Conservation (phyloP, 1,140 invertebrate genomes). For the Alviniconcha marisindica region DNA sequence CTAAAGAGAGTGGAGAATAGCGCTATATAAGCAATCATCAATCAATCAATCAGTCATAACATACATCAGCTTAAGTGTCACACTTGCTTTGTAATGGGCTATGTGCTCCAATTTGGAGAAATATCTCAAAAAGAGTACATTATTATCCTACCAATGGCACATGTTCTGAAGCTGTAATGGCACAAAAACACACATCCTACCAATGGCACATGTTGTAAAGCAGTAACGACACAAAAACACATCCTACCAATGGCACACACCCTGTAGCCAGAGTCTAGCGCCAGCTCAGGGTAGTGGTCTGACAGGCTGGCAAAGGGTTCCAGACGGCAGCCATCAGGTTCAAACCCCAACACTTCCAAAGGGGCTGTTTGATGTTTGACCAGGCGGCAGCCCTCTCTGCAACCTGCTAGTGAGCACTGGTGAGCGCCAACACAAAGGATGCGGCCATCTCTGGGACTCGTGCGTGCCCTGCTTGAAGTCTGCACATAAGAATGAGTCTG, state of each 20-base stretch:
- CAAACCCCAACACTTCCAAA: constrained; percentile 2
- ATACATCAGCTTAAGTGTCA: too few relatives aligned
- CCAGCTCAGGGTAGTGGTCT: constrained; percentile 5
- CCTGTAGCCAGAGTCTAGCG: constrained; percentile 33
- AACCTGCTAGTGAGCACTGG: not conserved
- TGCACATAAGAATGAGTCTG: not conserved
- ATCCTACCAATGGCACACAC: constrained; percentile 36
- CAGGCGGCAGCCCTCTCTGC: not conserved
- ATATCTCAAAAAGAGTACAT: too few relatives aligned
- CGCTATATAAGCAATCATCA: too few relatives aligned
- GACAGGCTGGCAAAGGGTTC: not conserved
- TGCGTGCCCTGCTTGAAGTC: not conserved
- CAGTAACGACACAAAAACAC: too few relatives aligned
- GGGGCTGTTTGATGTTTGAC: not conserved
- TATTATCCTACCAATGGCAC: too few relatives aligned
- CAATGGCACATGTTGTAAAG: too few relatives aligned
- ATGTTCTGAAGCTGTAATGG: too few relatives aligned
- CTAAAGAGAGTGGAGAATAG: too few relatives aligned
- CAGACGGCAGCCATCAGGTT: constrained; percentile 1
- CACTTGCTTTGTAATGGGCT: too few relatives aligned
- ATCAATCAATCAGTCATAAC: too few relatives aligned
- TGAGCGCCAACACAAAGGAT: constrained; percentile 31
- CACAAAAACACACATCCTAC: too few relatives aligned
- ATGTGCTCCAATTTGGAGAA: too few relatives aligned
- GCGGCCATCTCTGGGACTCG: constrained; percentile 19